These are phyloP conservation scores for Teleogryllus oceanicus DNA, from an alignment of 2,888 invertebrate genomes.

Conservation along the genomic window DNA sequence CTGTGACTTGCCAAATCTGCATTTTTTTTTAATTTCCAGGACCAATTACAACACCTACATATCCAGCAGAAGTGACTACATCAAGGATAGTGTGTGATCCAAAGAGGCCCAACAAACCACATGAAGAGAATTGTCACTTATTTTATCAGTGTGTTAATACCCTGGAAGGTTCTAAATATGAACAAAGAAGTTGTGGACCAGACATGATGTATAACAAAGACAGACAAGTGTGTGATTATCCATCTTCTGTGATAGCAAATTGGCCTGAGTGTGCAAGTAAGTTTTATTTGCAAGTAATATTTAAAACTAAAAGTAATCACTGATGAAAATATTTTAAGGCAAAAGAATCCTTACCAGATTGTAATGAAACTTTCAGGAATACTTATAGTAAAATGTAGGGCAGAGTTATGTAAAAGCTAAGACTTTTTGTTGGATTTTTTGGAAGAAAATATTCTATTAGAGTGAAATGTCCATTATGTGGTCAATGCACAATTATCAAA, in stretches of 20 bases:
- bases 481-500: too few species aligned
- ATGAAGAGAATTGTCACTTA: not conserved
- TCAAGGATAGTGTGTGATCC: slow-evolving; percentile 18
- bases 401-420: too few species aligned
- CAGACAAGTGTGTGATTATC: not conserved
- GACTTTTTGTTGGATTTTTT: too few species aligned
- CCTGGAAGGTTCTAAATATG: not conserved
- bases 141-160: slow-evolving; percentile 18
- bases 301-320: not conserved
- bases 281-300: not conserved
- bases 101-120: not conserved
- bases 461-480: too few species aligned
- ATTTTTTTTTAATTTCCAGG: slow-evolving; percentile 20
- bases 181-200: not conserved
- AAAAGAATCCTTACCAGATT: too few species aligned
- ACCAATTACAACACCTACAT: slow-evolving; percentile 22
- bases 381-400: too few species aligned
- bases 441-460: too few species aligned
- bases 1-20: not conserved
- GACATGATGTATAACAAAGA: not conserved
- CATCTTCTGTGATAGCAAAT: not conserved
- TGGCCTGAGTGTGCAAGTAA: not conserved
- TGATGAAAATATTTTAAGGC: too few species aligned
- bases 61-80: not conserved
- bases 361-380: too few species aligned